Evolutionary conservation across 1,140 invertebrate genomes (phyloP), one percentile per base, ranked within the genome.

Genomic region (Lithobius niger): DNA sequence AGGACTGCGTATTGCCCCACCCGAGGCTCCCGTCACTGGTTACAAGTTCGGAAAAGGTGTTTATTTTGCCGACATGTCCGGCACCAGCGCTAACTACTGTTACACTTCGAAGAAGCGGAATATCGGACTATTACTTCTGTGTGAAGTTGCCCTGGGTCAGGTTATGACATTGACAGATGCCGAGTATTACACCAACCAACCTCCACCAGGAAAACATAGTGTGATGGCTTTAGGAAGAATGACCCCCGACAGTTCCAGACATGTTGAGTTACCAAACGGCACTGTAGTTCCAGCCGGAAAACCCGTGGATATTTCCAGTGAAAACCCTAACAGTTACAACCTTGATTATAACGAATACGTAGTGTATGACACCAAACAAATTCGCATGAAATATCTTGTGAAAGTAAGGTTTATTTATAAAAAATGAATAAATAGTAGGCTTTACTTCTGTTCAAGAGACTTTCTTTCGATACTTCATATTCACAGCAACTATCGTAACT

Each of bases 21-120:
- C 72, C 1, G 74, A 77, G 62, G 74, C 74, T 10, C 74, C 73
- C 27, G 58, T 57, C 19, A 70, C 70, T 65, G 77, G 78, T 10
- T 79, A 78, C 64, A 79, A 63, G 62, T 66, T 66, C 59, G 68
- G 68, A 1, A 70, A 70, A 58, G 68, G 68, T 45, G 67, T 81
- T 27, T 81, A 81, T 64, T 79, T 81, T 66, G 79, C 79, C 25
- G 79, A 81, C 63, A 77, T 78, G 70, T 72, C 75, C 3, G 74
- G 72, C 28, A 81, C 81, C 63, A 77, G 76, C 64, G 79, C 79
- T n/a, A 79, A 81, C 63, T 80, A 80, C 63, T 80, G 79, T 61
- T 65, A 67, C 48, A 70, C 76, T 16, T 68, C 65, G 13, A 67
- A 65, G 36, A 56, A 59, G 24, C 69, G 77, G 54, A 68, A 70